phyloP scores from a whole-genome alignment of 2,797 vertebrate genomes.

The Ctenosaura bakeri region DNA sequence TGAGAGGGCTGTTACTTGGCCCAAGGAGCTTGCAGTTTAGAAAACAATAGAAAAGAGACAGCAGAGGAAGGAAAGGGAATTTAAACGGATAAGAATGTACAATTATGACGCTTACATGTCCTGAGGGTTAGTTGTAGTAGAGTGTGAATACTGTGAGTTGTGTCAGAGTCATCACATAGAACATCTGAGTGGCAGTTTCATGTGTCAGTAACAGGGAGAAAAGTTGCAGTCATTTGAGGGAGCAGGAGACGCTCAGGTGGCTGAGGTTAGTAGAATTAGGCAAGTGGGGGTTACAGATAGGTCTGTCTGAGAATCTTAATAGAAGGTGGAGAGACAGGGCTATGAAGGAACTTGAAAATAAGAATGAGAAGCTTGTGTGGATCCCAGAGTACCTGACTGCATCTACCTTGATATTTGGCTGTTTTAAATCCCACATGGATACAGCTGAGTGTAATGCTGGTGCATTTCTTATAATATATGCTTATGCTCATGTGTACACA shows the following conservation, averaged over 20 bases:
- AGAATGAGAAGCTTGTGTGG: background rate
- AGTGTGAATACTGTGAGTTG: background rate
- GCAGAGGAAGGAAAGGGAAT: background rate
- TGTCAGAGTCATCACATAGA: background rate
- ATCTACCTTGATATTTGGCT: background rate
- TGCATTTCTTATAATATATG: background rate
- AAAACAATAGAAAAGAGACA: background rate
- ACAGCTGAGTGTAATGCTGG: background rate
- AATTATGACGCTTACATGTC: background rate
- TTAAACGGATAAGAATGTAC: background rate
- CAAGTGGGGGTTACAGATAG: background rate
- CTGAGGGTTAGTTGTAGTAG: background rate
- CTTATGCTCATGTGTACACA: background rate
- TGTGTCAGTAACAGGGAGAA: background rate
- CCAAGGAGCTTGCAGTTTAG: background rate
- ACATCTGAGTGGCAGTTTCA: background rate
- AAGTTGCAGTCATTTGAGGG: background rate
- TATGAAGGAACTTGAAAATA: background rate
- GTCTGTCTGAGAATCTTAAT: background rate
- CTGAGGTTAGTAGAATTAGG: background rate
- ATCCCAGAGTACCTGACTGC: background rate
- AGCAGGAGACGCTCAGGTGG: background rate
- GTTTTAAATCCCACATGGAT: background rate
- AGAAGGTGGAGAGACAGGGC: background rate
- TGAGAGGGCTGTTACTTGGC: background rate